Base-by-base conservation (phyloP, 1,140 invertebrate genomes). In the Cecropterus lyciades region DNA sequence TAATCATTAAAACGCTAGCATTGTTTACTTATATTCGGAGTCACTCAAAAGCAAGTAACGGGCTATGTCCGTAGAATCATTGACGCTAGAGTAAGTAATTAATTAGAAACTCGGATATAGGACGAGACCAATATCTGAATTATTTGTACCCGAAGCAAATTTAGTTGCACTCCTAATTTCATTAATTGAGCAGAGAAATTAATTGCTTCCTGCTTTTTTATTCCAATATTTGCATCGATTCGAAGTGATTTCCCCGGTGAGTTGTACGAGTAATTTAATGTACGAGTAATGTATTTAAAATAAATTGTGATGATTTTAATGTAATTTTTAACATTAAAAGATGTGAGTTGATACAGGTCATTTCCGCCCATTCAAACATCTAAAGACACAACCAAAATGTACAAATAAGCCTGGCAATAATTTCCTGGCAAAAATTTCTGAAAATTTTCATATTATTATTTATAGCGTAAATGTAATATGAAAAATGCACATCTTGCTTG, bases 111-210 rank as follows among this genome's bases (percentile, higher is more conserved):
- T 48, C 10, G 37, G n/a, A 40, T 46, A 60, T 11, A 11, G 48
- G 37, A 49, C 27, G 48, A 24, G 14, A 40, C 37, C 17, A 15
- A 64, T 64, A 52, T 53, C 56, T n/a, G 52, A 45, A 63, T 65
- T 60, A 59, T 30, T 64, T 52, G 51, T 51, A 27, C 51, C 20
- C 27, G 27, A 13, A 57, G 9, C 27, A 65, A 43, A 40, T 65
- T 56, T 56, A 42, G 45, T 33, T 65, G 63, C 63, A 46, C 43
- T 65, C 52, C 63, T 65, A 65, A 65, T 48, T 65, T 56, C 42
- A 65, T 65, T 65, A 65, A 65, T 65, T 65, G 27, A 56, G 43
- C 63, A 20, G 42, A 42, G 63, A 55, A 66, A 66, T 48, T 66
- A 66, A 66, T 66, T 45, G 53, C 64, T 20, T 57, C 33, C 30